These are phyloP conservation scores for Acanthurus tractus DNA, from an alignment of 2,797 vertebrate species.

Conservation along the genomic window DNA sequence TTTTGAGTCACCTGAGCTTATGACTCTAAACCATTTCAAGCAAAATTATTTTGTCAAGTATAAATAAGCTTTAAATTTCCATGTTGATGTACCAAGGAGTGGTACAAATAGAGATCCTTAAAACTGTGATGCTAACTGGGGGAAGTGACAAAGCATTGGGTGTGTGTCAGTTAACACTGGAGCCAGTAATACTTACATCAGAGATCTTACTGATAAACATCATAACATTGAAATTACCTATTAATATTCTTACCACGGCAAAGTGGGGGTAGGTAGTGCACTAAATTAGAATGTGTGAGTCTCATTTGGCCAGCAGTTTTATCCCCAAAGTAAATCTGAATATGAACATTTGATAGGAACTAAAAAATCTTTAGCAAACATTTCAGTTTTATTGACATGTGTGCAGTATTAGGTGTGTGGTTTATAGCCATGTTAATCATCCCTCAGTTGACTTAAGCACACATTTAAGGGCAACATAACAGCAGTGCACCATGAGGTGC, in stretches of 20 bases:
- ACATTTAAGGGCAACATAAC: neutral
- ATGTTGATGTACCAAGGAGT: neutral
- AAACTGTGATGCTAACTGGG: neutral
- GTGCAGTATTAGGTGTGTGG: neutral
- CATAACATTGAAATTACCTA: constrained; percentile 36
- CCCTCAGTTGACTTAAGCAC: neutral
- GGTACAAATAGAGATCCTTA: neutral
- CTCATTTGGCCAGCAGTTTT: constrained; percentile 44
- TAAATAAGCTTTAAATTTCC: constrained; percentile 1
- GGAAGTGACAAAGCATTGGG: neutral
- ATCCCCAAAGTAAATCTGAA: neutral
- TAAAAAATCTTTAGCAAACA: constrained; percentile 19
- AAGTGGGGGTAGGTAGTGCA: neutral
- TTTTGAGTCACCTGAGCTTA: neutral
- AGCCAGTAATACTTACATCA: constrained; percentile 6
- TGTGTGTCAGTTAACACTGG: constrained; percentile 31
- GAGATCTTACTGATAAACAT: constrained; percentile 6
- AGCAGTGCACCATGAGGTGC: constrained; percentile 11
- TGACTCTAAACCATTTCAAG: neutral
- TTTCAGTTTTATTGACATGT: constrained; percentile 37
- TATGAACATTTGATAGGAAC: constrained; percentile 1
- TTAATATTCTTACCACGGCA: constrained; percentile 31
- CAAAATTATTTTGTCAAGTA: neutral
- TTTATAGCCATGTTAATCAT: neutral
- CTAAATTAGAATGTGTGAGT: constrained; percentile 7